phyloP scores from a whole-genome alignment of 2,113 vertebrate species.

The Anthoscopus minutus region DNA sequence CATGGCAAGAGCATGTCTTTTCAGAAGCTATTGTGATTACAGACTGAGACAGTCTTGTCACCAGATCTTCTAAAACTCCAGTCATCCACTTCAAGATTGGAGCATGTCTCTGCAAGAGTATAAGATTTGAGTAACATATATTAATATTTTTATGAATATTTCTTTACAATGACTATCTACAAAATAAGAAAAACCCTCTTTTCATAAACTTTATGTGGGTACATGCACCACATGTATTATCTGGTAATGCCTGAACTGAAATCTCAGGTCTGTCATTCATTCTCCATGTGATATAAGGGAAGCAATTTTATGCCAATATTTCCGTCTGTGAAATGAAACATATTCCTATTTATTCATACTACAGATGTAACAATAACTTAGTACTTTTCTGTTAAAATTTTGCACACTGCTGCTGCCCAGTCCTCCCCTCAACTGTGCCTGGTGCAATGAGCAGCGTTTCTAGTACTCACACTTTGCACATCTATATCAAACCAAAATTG shows the following conservation, averaged over 20 bases:
- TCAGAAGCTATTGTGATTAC: not conserved
- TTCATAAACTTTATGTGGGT: not conserved
- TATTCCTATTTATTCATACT: not conserved
- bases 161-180: not conserved
- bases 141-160: not conserved
- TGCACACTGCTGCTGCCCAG: not conserved
- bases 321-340: not conserved
- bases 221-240: rapidly evolving
- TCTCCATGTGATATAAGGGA: not conserved
- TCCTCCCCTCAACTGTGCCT: not conserved
- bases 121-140: not conserved
- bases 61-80: not conserved
- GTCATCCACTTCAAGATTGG: not conserved
- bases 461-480: not conserved
- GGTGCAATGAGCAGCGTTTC: not conserved
- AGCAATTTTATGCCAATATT: not conserved
- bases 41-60: not conserved
- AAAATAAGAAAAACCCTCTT: not conserved
- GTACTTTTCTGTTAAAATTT: not conserved
- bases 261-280: not conserved
- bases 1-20: not conserved
- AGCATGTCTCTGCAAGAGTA: not conserved
- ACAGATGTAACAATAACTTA: not conserved
- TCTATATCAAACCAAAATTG: not conserved
- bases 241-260: not conserved